Evolutionary conservation across 2,888 invertebrate genomes (phyloP), one percentile per base, ranked within the genome.

Genomic region (Acanthosepion lycidas): DNA sequence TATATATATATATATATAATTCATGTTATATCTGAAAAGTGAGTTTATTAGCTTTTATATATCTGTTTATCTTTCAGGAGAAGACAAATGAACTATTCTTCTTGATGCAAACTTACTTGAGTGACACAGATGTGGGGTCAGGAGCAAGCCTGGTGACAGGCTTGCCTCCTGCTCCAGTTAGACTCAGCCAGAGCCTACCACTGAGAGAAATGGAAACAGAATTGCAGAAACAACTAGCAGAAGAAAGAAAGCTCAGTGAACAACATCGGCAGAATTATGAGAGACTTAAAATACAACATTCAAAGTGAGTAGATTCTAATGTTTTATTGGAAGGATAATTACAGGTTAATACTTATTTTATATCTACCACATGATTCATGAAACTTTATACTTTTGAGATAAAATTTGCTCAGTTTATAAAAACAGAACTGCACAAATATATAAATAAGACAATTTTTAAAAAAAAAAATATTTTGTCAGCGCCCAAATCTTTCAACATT

Each of bases 241-340:
- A 97, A 95, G 97, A 97, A 95, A 96, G 96, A 93, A 97, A 97
- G 96, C 95, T 97, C 91, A 97, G 97, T 94, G 97, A 97, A 94
- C 96, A 97, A 95, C 97, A 97, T 95, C 97, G 96, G 95, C 97
- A 96, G 33, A 97, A 97, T 95, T 97, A 97, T 96, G 97, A 97
- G 95, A 96, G 96, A 59, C 96, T 97, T 51, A 97, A 97, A 95
- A 95, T 96, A 42, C 97, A 97, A 95, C 97, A 97, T 95, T 96
- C 96, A 94, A 96, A 97, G 97, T 97, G 95, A 64, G 95, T 94
- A n/a, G 3, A 9, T n/a, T 93, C 9, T 92, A 91, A 1, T 49
- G 6, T 92, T 33, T 92, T 48, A 94, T 53, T 93, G 8, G n/a
- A 9, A 9, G 42, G 48, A 78, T 78, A 9, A 78, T 28, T 78